Percentiles rank a stretch among this genome's conserved stretches.
These are phyloP conservation scores for Phalacrocorax pelagicus DNA, from an alignment of 2,113 vertebrate species.

Conservation along the genomic window DNA sequence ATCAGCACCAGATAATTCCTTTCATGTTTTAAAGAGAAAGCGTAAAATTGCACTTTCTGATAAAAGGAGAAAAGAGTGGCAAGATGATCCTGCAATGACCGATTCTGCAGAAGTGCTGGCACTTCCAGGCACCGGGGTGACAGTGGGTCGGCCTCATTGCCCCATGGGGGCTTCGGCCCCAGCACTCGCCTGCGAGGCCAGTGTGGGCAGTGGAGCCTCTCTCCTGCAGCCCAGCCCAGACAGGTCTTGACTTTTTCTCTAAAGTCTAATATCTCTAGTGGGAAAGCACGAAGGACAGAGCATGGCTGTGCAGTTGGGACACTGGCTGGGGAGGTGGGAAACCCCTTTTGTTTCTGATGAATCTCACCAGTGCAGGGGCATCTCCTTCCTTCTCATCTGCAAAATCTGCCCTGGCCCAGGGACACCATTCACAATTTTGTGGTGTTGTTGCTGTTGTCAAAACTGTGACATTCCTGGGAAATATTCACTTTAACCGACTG, in stretches of 20 bases:
- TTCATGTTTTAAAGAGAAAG: not conserved
- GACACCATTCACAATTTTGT: fast-evolving
- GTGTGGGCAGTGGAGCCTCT: fast-evolving
- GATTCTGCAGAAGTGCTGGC: not conserved
- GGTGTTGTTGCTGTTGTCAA: not conserved
- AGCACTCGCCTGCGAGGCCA: not conserved
- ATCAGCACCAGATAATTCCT: not conserved
- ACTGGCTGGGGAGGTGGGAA: not conserved
- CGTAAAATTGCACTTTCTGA: not conserved
- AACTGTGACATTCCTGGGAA: not conserved
- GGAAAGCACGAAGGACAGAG: not conserved
- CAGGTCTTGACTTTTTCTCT: not conserved
- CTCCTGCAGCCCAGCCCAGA: too few species aligned
- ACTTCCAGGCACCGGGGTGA: fast-evolving
- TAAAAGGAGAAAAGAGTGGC: not conserved
- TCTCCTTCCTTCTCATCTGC: not conserved
- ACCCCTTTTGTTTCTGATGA: not conserved
- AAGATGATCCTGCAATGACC: fast-evolving
- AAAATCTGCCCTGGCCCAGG: fast-evolving
- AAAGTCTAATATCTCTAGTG: not conserved
- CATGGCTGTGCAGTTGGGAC: fast-evolving
- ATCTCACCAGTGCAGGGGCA: fast-evolving
- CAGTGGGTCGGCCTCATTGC: fast-evolving
- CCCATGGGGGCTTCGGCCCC: fast-evolving
- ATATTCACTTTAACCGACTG: not conserved